A percentile compares a stretch with the other conserved stretches of the same genome.
Conservation (phyloP, 2,888 invertebrate species). For the Pilophorus perplexus region DNA sequence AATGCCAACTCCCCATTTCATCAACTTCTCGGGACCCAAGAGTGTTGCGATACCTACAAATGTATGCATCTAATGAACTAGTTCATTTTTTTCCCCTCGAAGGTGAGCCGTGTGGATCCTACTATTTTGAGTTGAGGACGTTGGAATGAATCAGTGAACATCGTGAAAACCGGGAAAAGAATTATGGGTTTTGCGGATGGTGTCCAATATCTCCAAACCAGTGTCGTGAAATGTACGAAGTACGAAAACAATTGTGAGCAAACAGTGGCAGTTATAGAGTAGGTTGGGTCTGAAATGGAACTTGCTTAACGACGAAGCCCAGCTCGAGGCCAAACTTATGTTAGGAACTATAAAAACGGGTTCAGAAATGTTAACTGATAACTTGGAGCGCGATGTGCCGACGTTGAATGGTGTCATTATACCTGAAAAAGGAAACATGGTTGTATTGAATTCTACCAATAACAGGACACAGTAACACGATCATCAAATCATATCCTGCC, state of each 20-base stretch:
- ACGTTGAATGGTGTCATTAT: constrained; percentile 1
- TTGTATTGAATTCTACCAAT: not conserved
- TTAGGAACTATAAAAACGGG: constrained; percentile 40
- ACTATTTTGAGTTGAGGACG: too few species aligned
- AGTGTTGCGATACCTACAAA: too few species aligned
- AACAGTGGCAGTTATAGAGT: constrained; percentile 17
- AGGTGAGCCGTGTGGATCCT: too few species aligned
- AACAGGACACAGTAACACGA: not conserved
- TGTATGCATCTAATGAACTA: too few species aligned
- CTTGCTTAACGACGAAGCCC: constrained; percentile 27
- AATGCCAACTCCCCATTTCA: too few species aligned
- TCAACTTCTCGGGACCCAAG: too few species aligned
- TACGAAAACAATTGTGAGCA: constrained; percentile 31
- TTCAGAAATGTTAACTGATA: constrained; percentile 36
- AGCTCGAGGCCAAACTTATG: constrained; percentile 37
- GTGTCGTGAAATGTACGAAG: not conserved
- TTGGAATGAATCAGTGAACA: too few species aligned
- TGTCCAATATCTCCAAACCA: too few species aligned
- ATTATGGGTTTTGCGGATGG: not conserved
- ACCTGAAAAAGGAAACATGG: constrained; percentile 8
- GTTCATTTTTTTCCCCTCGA: too few species aligned
- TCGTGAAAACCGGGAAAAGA: too few species aligned
- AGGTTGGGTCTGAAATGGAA: constrained; percentile 4
- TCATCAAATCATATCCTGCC: not conserved
- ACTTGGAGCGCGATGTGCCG: constrained; percentile 36